Percentiles rank a stretch among this genome's conserved stretches.
Evolutionary conservation across 2,888 invertebrate genomes (phyloP).

Genomic region (Leptogaster cylindrica): DNA sequence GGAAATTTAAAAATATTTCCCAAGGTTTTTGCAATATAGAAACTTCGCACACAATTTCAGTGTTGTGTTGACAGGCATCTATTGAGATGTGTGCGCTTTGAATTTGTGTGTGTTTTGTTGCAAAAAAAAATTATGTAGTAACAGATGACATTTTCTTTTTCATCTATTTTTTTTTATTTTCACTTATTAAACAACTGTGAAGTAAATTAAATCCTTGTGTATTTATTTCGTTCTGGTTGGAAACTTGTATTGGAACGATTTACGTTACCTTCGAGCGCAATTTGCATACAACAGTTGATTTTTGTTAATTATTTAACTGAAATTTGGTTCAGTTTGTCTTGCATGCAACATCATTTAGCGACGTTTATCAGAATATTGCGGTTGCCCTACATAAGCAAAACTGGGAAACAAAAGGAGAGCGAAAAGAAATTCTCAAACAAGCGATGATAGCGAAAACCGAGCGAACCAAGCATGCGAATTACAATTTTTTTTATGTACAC

Average conservation of each 20-base stretch:
- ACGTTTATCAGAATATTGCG: neutral
- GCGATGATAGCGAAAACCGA: too few species aligned
- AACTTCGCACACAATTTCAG: neutral
- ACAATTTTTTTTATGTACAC: constrained; percentile 4
- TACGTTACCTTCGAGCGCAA: constrained; percentile 4
- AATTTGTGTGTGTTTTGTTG: constrained; percentile 1
- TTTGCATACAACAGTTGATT: too few species aligned
- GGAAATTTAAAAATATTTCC: constrained; percentile 26
- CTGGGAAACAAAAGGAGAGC: neutral
- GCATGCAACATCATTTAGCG: neutral
- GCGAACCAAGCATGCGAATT: constrained; percentile 9
- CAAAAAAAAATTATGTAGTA: constrained; percentile 19
- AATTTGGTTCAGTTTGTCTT: neutral
- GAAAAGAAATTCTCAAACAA: too few species aligned
- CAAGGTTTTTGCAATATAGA: constrained; percentile 19
- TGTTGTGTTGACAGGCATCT: neutral
- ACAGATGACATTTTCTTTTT: constrained; percentile 28
- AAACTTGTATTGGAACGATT: neutral
- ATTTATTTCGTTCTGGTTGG: neutral
- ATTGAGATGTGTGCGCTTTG: neutral
- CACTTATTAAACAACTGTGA: neutral
- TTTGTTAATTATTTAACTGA: too few species aligned
- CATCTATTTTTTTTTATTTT: constrained; percentile 1
- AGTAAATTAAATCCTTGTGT: neutral
- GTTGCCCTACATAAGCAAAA: neutral